Evolutionary conservation across 2,797 vertebrate genomes (phyloP), one percentile per base, ranked within the genome.

Genomic region (Anolis apletophallus): DNA sequence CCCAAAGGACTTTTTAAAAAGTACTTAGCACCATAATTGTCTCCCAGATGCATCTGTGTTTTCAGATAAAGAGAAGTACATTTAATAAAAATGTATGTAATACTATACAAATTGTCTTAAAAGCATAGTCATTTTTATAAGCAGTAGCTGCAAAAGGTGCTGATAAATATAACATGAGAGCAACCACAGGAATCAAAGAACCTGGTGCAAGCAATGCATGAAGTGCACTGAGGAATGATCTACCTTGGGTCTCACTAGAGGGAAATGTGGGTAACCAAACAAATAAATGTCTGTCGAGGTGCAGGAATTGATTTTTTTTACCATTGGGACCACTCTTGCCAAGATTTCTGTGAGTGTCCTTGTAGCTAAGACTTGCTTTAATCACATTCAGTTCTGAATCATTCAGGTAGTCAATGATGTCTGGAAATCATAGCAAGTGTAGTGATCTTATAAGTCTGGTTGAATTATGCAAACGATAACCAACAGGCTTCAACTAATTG

Each of bases 81-180:
- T 90, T 89, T 82, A 88, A 93, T 93, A 87, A 82, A 93, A 88
- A 91, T 84, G 46, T 57, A n/a, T 40, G 29, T 89, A 89, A 88
- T 87, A 68, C 67, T 86, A 87, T 87, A 86, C 77, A 93, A 93
- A 91, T 90, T 89, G 72, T 86, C 92, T 85, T 91, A 81, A 90
- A 76, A 85, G 83, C 86, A 85, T 34, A 90, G 26, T 67, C 68
- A n/a, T 88, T 71, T 91, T 87, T 85, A 88, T 92, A 91, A 89
- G 82, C 71, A 79, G 59, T 40, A 50, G 69, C 83, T 61, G 86
- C 69, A 72, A 75, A 82, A 90, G 83, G 85, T 80, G 8, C 76
- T 73, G 75, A 72, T 50, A 73, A 26, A 19, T 78, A 81, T 11
- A 87, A 40, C 85, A 32, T 57, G 36, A 26, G 0, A 3, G 55